Conservation (phyloP, 2,113 vertebrate genomes). For the Toxotes jaculatrix region DNA sequence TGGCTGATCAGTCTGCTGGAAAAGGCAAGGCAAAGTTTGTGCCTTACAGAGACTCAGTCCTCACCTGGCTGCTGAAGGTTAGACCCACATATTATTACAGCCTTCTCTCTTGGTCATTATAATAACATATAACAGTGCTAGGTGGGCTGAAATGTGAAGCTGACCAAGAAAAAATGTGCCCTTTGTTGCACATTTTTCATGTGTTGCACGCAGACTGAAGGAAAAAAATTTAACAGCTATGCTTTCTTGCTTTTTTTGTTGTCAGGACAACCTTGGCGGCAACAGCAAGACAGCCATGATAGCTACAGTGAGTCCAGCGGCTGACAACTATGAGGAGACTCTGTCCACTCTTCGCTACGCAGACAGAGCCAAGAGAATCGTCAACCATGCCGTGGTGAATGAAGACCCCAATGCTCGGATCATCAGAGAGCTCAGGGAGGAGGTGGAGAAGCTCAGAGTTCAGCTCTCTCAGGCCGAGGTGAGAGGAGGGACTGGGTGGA, state of each 20-base stretch:
- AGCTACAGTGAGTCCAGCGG: conserved; percentile 96
- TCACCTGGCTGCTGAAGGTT: conserved; percentile 99
- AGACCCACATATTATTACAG: conserved; percentile 14
- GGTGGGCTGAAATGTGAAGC: neutral
- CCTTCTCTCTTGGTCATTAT: neutral
- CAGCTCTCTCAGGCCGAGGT: conserved; percentile 98
- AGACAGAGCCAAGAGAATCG: conserved; percentile 96
- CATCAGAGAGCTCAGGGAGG: conserved; percentile 96
- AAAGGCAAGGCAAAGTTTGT: conserved; percentile 98
- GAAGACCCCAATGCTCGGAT: conserved; percentile 98
- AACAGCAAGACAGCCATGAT: conserved; percentile 99
- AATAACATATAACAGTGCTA: neutral
- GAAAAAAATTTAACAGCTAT: neutral
- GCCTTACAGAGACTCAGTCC: conserved; percentile 98
- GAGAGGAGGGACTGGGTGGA: conserved; percentile 16
- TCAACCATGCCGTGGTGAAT: conserved; percentile 97
- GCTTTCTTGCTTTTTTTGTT: neutral
- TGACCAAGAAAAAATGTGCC: neutral
- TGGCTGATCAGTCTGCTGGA: conserved; percentile 97
- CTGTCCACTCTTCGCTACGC: conserved; percentile 96
- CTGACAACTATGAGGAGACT: conserved; percentile 98
- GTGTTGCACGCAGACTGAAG: neutral
- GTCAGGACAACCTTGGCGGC: conserved; percentile 96
- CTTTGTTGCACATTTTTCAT: neutral
- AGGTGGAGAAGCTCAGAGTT: conserved; percentile 95